Conservation (phyloP, 92 coral and sea anemone species). For the Porites divaricata region DNA sequence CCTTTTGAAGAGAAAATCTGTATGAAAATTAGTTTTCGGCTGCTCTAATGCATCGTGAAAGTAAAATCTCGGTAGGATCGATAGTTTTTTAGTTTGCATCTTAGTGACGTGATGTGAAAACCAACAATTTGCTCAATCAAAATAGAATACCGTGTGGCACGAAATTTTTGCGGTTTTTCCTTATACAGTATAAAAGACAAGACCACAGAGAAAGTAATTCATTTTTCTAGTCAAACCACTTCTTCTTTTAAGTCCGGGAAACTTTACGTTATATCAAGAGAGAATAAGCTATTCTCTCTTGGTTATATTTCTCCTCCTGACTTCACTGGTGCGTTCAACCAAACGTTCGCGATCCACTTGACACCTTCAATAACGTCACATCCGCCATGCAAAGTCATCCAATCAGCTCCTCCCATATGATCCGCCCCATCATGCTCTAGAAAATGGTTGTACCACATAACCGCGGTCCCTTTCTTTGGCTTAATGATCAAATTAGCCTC, state of each 20-base stretch:
- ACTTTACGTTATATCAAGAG: constrained; percentile 2
- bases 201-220: background rate
- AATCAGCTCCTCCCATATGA: constrained; percentile 85
- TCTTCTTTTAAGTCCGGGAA: no score
- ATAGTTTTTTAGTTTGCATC: no score
- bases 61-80: no score
- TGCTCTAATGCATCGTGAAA: no score
- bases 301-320: constrained; percentile 11
- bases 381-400: constrained; percentile 84
- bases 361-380: constrained; percentile 87
- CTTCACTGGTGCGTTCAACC: constrained; percentile 71
- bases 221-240: no score
- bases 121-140: no score
- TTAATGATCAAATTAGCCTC: constrained; percentile 77
- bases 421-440: constrained; percentile 73
- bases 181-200: background rate
- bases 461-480: constrained; percentile 89
- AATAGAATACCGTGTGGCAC: no score
- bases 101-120: no score
- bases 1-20: no score
- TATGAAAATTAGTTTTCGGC: no score
- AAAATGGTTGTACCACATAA: constrained; percentile 93
- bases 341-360: constrained; percentile 93
- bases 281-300: no score
- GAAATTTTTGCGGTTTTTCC: background rate